Conservation (phyloP, 2,113 vertebrate species). For the Trogon surrucura region DNA sequence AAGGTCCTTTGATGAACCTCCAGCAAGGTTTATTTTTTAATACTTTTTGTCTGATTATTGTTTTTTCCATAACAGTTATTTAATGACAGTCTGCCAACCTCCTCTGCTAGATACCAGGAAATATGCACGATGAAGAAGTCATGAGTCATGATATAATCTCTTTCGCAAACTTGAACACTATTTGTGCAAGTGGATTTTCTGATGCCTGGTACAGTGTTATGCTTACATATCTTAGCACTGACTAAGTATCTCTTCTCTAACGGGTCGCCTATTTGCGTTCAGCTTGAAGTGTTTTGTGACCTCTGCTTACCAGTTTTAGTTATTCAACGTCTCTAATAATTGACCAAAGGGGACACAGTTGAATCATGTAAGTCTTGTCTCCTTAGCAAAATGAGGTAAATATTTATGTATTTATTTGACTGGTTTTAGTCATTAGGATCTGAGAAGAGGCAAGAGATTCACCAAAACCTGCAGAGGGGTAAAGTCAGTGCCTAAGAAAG, state of each 20-base stretch:
- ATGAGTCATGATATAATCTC: slow-evolving; percentile 45
- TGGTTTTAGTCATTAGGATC: not conserved
- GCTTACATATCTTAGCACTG: not conserved
- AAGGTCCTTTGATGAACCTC: not conserved
- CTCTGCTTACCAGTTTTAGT: not conserved
- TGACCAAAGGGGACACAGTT: not conserved
- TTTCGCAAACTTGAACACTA: slow-evolving; percentile 9
- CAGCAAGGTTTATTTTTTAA: slow-evolving; percentile 17
- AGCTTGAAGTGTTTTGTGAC: not conserved
- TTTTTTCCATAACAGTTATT: not conserved
- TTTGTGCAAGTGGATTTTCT: slow-evolving; percentile 47
- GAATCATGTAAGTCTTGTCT: not conserved
- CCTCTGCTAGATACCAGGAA: slow-evolving; percentile 37
- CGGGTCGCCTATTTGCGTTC: not conserved
- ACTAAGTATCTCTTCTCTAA: slow-evolving; percentile 13
- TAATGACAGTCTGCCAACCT: not conserved
- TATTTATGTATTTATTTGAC: not conserved
- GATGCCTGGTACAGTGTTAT: not conserved
- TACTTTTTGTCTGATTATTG: slow-evolving; percentile 37
- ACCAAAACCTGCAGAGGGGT: not conserved
- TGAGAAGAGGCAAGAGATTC: not conserved
- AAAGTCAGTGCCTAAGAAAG: not conserved
- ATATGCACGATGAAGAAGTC: slow-evolving; percentile 8
- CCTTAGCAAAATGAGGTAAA: not conserved
- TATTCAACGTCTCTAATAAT: not conserved